Conservation (phyloP, 2,797 vertebrate genomes). For the Pseudomugil tenellus region DNA sequence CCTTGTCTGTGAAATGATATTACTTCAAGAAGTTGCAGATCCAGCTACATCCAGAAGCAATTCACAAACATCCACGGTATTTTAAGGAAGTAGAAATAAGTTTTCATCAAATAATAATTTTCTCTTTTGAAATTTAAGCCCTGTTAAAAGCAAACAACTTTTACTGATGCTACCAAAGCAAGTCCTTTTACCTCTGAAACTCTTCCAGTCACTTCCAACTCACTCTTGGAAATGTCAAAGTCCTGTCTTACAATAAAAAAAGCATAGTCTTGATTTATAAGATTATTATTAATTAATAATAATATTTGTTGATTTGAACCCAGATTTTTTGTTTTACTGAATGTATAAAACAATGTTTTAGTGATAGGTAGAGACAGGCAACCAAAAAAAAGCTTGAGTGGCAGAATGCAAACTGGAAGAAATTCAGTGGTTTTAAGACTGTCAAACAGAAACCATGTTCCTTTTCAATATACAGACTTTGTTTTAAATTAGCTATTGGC, state of each 20-base stretch:
- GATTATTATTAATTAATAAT: not conserved
- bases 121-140: not conserved
- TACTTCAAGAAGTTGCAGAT: no score
- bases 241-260: not conserved
- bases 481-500: constrained; percentile 15
- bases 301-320: constrained; percentile 17
- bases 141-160: not conserved
- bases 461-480: constrained; percentile 26
- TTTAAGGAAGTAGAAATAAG: no score
- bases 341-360: constrained; percentile 35
- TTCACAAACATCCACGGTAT: no score
- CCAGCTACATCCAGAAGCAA: no score
- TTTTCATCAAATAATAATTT: not conserved
- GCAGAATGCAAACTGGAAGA: constrained; percentile 48
- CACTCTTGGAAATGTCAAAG: not conserved
- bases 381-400: constrained; percentile 44
- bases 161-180: not conserved
- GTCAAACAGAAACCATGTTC: constrained; percentile 37
- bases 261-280: not conserved
- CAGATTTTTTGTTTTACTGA: constrained; percentile 9
- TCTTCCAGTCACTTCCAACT: not conserved
- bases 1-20: no score
- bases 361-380: constrained; percentile 42
- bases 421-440: constrained; percentile 62
- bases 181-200: not conserved